Evolutionary conservation across 2,797 vertebrate genomes (phyloP).

Genomic region (Sebastes trivittatus): DNA sequence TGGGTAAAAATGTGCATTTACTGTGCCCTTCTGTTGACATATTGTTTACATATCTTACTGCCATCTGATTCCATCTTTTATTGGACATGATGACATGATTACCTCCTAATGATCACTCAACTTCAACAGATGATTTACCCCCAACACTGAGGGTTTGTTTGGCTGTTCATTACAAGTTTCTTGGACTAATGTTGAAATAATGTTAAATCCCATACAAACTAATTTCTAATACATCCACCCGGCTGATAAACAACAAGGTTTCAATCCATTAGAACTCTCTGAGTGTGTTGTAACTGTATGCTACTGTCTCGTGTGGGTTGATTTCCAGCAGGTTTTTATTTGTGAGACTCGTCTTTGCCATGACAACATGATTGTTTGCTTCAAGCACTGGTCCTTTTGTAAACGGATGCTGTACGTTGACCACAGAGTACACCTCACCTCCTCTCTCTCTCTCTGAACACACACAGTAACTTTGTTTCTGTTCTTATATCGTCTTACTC

Average conservation of each 20-base stretch:
- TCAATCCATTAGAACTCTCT: constrained; percentile 17
- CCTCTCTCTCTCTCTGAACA: constrained; percentile 4
- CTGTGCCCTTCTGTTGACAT: constrained; percentile 19
- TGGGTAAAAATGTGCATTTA: background rate
- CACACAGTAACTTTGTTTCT: constrained; percentile 23
- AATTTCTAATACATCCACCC: background rate
- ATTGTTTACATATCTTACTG: background rate
- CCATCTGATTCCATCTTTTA: constrained; percentile 1
- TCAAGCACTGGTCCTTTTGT: constrained; percentile 19
- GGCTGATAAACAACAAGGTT: constrained; percentile 1
- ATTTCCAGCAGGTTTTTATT: constrained; percentile 39
- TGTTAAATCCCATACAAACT: background rate
- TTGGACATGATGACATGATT: background rate
- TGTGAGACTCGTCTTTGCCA: constrained; percentile 36
- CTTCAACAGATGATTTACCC: background rate
- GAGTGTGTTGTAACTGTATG: constrained; percentile 46
- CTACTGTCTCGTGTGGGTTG: constrained; percentile 41
- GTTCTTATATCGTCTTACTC: constrained; percentile 61
- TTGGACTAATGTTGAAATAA: constrained; percentile 12
- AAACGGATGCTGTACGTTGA: constrained; percentile 16
- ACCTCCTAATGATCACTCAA: constrained; percentile 7
- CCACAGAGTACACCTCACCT: background rate
- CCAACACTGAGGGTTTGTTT: background rate
- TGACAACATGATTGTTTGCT: constrained; percentile 57
- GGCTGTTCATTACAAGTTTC: background rate